These are phyloP conservation scores for Leguminivora glycinivorella DNA, from an alignment of 1,140 invertebrate species.

Conservation along the genomic window DNA sequence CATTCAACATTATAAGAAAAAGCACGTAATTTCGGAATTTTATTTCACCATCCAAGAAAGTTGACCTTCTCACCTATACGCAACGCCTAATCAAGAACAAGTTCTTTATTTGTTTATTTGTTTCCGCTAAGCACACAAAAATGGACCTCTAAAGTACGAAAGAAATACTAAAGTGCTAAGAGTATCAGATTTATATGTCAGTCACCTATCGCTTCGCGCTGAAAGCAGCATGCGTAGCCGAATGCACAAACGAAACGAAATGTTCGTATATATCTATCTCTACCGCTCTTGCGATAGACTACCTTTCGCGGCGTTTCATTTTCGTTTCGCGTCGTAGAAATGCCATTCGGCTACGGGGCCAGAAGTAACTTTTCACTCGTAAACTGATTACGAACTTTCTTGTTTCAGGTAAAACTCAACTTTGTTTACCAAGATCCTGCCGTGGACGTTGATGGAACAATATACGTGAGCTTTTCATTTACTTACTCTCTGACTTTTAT, in stretches of 20 bases:
- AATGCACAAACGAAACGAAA: too few species aligned
- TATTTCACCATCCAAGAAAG: too few species aligned
- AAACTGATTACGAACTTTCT: conserved; percentile 24
- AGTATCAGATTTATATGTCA: background rate
- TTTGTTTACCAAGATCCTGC: background rate
- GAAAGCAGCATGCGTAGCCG: too few species aligned
- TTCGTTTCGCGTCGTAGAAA: too few species aligned
- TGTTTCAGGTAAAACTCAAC: conserved; percentile 24
- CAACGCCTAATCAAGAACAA: too few species aligned
- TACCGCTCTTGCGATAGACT: too few species aligned
- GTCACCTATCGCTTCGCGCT: background rate
- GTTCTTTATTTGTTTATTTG: background rate
- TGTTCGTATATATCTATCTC: too few species aligned
- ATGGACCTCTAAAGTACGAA: background rate
- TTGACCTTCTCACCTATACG: too few species aligned
- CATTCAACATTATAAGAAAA: too few species aligned
- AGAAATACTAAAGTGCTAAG: background rate
- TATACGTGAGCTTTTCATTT: conserved; percentile 2
- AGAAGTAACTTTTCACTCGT: background rate
- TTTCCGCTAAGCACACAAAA: background rate
- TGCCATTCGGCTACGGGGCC: too few species aligned
- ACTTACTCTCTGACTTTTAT: background rate
- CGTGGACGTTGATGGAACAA: background rate
- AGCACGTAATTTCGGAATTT: too few species aligned
- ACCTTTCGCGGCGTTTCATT: too few species aligned